A percentile compares a stretch with the other conserved stretches of the same genome.
Conservation (phyloP, 2,888 invertebrate genomes). For the Hanleya hanleyi region DNA sequence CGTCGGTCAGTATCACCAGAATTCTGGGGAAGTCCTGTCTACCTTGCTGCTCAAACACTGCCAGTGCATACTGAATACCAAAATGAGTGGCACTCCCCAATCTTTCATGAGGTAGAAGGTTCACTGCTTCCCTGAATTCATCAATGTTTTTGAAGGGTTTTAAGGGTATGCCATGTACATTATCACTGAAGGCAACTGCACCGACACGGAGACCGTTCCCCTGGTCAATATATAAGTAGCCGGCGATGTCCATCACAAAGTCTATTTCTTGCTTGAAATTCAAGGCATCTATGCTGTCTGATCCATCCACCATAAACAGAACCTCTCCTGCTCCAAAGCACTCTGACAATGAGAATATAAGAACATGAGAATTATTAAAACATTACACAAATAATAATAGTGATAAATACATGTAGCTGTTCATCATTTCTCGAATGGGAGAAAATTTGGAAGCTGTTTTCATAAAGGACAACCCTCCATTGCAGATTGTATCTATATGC, state of each 20-base stretch:
- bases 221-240: background rate
- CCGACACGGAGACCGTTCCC: background rate
- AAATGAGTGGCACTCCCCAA: background rate
- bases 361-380: no score
- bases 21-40: background rate
- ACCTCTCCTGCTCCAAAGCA: background rate
- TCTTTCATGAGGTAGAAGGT: background rate
- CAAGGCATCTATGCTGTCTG: background rate
- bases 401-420: no score
- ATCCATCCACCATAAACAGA: slow-evolving; percentile 1
- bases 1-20: background rate
- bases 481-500: no score
- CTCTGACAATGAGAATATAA: no score
- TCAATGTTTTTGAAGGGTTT: background rate
- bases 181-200: background rate
- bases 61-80: background rate
- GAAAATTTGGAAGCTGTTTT: no score
- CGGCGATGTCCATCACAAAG: background rate
- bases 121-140: background rate
- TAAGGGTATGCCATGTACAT: background rate
- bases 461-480: no score
- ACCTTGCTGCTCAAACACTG: background rate
- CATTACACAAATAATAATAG: no score
- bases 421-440: no score
- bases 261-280: background rate